phyloP scores from a whole-genome alignment of 2,113 vertebrate species.

The Trogon melanurus region DNA sequence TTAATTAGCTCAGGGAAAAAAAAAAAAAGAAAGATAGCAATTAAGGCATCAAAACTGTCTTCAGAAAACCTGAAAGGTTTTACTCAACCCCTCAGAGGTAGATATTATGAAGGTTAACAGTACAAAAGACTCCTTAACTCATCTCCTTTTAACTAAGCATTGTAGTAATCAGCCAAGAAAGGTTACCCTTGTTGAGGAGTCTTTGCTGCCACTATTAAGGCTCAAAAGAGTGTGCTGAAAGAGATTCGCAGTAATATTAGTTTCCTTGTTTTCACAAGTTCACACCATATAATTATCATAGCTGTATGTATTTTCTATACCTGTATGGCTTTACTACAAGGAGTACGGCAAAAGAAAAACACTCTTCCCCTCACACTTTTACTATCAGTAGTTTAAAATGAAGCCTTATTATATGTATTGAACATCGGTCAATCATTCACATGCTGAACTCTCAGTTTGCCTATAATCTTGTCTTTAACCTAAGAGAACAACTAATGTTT shows the following conservation, averaged over 20 bases:
- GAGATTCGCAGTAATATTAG: background rate
- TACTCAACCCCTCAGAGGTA: background rate
- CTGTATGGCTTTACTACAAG: background rate
- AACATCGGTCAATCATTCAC: background rate
- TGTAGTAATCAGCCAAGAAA: background rate
- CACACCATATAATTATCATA: background rate
- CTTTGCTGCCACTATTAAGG: background rate
- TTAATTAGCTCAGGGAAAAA: constrained; percentile 63
- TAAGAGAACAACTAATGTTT: background rate
- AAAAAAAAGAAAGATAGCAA: constrained; percentile 31
- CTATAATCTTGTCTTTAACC: background rate
- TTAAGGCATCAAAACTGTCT: constrained; percentile 59
- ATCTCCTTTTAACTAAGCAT: background rate
- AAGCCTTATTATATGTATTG: background rate
- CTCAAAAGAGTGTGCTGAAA: background rate
- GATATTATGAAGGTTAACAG: background rate
- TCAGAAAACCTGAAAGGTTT: constrained; percentile 51
- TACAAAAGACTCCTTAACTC: constrained; percentile 3
- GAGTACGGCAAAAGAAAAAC: background rate
- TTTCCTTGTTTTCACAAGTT: background rate
- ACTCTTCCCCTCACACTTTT: background rate
- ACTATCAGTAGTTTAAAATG: background rate
- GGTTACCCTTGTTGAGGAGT: background rate
- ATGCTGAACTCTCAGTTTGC: background rate
- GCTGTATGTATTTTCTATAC: background rate